phyloP scores from a whole-genome alignment of 92 coral and sea anemone species.

The Zoanthus solanderi region DNA sequence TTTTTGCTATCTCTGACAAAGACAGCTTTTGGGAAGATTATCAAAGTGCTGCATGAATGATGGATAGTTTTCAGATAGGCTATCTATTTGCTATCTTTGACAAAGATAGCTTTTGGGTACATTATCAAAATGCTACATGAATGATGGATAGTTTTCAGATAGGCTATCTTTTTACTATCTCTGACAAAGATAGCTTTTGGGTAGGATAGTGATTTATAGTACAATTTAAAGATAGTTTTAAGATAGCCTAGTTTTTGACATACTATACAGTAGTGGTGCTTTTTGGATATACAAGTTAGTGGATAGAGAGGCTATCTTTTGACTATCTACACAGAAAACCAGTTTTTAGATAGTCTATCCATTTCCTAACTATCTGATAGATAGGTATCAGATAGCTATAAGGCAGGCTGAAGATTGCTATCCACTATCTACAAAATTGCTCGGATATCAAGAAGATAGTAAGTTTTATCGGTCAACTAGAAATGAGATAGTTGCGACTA shows the following conservation, averaged over 20 bases:
- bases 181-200: too few relatives aligned
- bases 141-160: not conserved
- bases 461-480: conserved; percentile 3
- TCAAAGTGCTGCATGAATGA: not conserved
- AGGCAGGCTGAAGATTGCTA: conserved; percentile 14
- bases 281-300: not conserved
- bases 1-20: not conserved
- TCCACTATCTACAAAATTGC: conserved; percentile 36
- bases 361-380: conserved; percentile 25
- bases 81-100: not conserved
- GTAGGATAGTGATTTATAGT: too few relatives aligned
- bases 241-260: not conserved
- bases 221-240: too few relatives aligned
- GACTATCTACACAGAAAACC: conserved; percentile 15
- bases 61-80: not conserved
- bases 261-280: not conserved
- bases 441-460: conserved; percentile 35
- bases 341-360: conserved; percentile 38
- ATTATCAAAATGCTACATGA: not conserved
- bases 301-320: conserved; percentile 47
- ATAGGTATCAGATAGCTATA: conserved; percentile 34
- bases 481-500: conserved; percentile 31
- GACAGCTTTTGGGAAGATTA: not conserved
- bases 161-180: not conserved
- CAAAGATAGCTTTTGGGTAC: not conserved